Evolutionary conservation across 30 jellyfish, hydroid and myxozoan genomes (phyloP).

Genomic region (Cassiopea andromeda): DNA sequence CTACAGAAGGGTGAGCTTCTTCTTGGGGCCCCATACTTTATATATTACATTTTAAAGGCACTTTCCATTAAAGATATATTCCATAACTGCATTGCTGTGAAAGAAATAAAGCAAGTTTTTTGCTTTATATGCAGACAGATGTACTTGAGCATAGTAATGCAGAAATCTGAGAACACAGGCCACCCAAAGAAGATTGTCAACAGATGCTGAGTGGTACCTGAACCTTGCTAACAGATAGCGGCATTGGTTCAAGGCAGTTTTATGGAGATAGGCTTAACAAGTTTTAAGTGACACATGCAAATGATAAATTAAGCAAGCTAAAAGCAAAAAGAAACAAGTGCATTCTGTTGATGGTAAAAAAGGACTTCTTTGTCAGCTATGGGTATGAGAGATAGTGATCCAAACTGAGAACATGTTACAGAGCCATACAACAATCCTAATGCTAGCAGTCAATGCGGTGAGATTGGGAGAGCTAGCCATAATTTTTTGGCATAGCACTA

Average conservation of each 20-base stretch:
- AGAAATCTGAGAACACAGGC: neutral
- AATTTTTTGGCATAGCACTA: no score
- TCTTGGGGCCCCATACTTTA: neutral
- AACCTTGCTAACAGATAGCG: neutral
- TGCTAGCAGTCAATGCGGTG: no score
- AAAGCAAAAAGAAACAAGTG: no score
- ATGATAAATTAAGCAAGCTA: no score
- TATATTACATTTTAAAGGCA: neutral
- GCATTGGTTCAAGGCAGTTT: neutral
- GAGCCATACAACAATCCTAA: no score
- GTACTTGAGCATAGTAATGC: neutral
- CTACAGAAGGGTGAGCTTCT: neutral
- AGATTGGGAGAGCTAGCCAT: no score
- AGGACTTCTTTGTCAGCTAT: no score
- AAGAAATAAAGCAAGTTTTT: no score
- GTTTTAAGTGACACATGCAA: neutral
- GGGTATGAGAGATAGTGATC: no score
- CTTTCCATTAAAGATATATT: neutral
- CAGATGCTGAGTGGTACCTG: neutral
- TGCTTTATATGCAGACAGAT: neutral
- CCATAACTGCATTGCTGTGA: neutral
- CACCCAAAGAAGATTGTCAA: neutral
- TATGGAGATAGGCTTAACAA: neutral
- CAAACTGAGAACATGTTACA: no score
- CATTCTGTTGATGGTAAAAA: no score